Base-by-base conservation (phyloP, 2,888 invertebrate genomes). In the Anthophora plumipes region DNA sequence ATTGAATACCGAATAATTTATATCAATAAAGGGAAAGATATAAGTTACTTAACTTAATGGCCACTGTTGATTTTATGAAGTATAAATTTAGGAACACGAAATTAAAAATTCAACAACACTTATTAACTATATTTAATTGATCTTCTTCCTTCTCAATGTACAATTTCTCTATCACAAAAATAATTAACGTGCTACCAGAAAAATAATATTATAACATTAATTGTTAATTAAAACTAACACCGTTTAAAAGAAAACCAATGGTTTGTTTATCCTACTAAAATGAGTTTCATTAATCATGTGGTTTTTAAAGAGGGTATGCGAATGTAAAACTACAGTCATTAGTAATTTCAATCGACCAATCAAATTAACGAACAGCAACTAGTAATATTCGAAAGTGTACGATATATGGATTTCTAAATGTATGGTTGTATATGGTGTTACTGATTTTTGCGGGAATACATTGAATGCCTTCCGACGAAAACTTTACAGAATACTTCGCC, bases 371-470 rank as follows among this genome's bases (percentile, higher is more conserved):
- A 57, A 20, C 48, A 12, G 1, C 6, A 6, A 9, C 20, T 20
- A 41, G 41, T 1, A 20, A 17, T 17, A 20, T 37, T 12, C 11
- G n/a, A 9, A 4, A 41, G 17, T 52, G 20, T n/a, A 14, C 41
- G 9, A 37, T 79, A 69, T 81, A 66, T 43, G 22, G 6, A 12
- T 52, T 54, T 46, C 1, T 55, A 52, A 41, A n/a, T n/a, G n/a
- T n/a, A n/a, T n/a, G n/a, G n/a, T n/a, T n/a, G 11, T 48, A 11
- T 17, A 14, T 74, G 79, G 61, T 25, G 5, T 2, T 20, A 55
- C 39, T 46, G 25, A 41, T 79, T 79, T 79, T 68, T 70, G 80
- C 80, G 81, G 79, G 81, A 81, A 81, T 14, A 31, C 39, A 20
- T 67, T 61, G 46, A 79, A 71, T 31, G 22, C 55, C 11, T 17